Percentiles rank a stretch among this genome's conserved stretches.
phyloP scores from a whole-genome alignment of 2,113 vertebrate genomes.

The Pseudorectes ferrugineus region DNA sequence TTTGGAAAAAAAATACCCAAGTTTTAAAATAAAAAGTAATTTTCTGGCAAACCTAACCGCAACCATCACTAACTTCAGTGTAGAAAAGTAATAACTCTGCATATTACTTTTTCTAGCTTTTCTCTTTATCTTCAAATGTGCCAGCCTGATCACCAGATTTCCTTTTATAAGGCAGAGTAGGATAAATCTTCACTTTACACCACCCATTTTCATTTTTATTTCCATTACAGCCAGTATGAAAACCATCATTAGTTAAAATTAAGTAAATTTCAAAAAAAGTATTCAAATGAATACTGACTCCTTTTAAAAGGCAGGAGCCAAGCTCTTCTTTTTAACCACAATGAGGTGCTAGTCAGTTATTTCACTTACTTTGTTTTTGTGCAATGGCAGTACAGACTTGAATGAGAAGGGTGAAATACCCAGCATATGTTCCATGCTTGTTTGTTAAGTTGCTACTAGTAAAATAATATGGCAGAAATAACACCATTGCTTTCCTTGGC shows the following conservation, averaged over 20 bases:
- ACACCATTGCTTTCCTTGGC: not conserved
- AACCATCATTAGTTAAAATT: not conserved
- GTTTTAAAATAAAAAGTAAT: not conserved
- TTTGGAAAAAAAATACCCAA: not conserved
- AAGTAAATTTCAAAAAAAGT: not conserved
- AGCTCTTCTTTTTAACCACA: not conserved
- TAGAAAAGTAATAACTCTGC: not conserved
- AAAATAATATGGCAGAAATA: not conserved
- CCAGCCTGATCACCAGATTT: not conserved
- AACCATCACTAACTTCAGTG: not conserved
- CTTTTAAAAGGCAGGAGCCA: not conserved
- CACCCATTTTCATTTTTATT: not conserved
- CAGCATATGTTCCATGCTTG: not conserved
- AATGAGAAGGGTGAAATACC: not conserved
- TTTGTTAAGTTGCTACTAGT: not conserved
- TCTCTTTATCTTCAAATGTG: not conserved
- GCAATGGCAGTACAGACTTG: not conserved
- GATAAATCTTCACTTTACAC: not conserved
- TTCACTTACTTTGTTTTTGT: not conserved
- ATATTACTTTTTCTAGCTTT: not conserved
- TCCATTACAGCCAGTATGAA: not conserved
- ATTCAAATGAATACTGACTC: not conserved
- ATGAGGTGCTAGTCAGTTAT: constrained; percentile 5
- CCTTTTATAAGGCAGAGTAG: not conserved
- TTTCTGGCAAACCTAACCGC: not conserved